Evolutionary conservation across 1,140 invertebrate genomes (phyloP).

Genomic region (Whitmania pigra): DNA sequence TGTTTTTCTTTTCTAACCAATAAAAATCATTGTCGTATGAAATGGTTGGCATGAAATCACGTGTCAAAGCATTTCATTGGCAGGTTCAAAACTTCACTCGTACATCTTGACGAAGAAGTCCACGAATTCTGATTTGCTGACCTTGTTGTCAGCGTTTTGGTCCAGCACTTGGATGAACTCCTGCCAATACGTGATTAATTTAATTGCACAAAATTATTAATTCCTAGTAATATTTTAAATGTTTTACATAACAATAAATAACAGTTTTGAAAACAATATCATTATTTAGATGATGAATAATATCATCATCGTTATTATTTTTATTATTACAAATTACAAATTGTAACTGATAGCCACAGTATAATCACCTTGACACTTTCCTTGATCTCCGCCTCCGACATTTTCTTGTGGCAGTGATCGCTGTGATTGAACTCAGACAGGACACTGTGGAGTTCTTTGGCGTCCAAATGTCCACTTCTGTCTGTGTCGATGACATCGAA

Average conservation of each 20-base stretch:
- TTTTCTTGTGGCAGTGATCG: background rate
- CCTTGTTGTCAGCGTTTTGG: background rate
- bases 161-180: background rate
- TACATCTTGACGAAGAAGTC: conserved; percentile 10
- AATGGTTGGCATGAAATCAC: no score
- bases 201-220: background rate
- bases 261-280: no score
- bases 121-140: background rate
- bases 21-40: no score
- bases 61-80: no score
- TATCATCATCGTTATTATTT: no score
- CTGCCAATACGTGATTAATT: background rate
- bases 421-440: background rate
- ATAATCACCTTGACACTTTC: background rate
- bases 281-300: no score
- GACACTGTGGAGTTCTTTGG: background rate
- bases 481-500: background rate
- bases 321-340: no score
- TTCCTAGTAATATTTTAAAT: no score
- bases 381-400: background rate
- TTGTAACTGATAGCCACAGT: no score
- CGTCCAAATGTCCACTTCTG: conserved; percentile 3
- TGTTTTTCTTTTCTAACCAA: no score
- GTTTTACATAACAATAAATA: no score
- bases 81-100: no score